These are phyloP conservation scores for Fopius arisanus DNA, from an alignment of 1,140 invertebrate genomes.

Conservation along the genomic window DNA sequence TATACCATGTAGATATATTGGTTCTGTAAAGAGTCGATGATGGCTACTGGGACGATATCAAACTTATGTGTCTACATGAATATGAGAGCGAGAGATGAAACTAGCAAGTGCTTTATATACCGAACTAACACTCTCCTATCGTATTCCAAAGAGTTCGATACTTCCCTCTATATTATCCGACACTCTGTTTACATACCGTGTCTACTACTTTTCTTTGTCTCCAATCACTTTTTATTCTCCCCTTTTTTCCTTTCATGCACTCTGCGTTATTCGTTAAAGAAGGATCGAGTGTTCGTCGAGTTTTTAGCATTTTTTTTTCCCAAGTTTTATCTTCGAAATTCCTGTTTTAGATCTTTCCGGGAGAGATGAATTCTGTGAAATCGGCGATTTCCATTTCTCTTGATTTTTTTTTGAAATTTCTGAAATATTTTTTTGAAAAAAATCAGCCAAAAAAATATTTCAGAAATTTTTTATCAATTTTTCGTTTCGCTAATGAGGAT, in stretches of 20 bases:
- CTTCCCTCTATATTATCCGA: slow-evolving; percentile 17
- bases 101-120: neutral
- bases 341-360: too few species aligned
- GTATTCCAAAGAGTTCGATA: slow-evolving; percentile 39
- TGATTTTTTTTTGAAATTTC: too few species aligned
- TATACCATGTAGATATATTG: slow-evolving; percentile 39
- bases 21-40: slow-evolving; percentile 43
- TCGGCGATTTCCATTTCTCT: too few species aligned
- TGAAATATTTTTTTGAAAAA: too few species aligned
- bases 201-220: slow-evolving; percentile 8
- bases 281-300: neutral
- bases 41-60: slow-evolving; percentile 37
- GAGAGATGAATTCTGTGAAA: too few species aligned
- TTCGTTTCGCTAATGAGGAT: too few species aligned
- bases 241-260: neutral
- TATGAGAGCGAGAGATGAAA: neutral
- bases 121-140: slow-evolving; percentile 8
- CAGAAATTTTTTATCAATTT: too few species aligned
- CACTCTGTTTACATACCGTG: slow-evolving; percentile 16
- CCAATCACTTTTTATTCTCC: neutral
- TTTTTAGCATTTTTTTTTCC: neutral
- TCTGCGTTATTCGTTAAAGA: neutral
- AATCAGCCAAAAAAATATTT: too few species aligned
- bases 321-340: too few species aligned
- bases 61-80: slow-evolving; percentile 35